These are phyloP conservation scores for Etheostoma spectabile DNA, from an alignment of 2,113 vertebrate species.

Conservation along the genomic window DNA sequence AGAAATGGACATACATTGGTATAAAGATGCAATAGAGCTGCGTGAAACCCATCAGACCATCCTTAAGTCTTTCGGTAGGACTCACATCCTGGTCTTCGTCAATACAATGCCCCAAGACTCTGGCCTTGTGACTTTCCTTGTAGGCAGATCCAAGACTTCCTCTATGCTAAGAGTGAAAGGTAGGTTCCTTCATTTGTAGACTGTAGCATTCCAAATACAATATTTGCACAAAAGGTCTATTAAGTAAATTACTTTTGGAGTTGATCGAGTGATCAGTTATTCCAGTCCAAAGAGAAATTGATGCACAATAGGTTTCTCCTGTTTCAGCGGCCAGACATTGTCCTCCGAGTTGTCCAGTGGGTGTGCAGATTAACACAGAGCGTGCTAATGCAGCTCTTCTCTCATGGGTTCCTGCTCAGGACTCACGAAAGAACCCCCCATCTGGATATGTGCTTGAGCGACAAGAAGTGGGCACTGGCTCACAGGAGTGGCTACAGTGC, in stretches of 20 bases:
- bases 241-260: background rate
- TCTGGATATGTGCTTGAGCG: constrained; percentile 91
- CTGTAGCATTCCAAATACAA: background rate
- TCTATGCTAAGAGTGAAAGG: constrained; percentile 96
- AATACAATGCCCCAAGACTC: constrained; percentile 93
- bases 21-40: constrained; percentile 89
- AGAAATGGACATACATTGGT: constrained; percentile 91
- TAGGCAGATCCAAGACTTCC: constrained; percentile 91
- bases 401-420: constrained; percentile 89
- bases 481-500: constrained; percentile 93
- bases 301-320: constrained; percentile 14
- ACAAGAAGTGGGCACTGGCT: constrained; percentile 87
- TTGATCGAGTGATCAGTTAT: background rate
- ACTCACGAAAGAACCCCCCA: constrained; percentile 85
- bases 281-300: background rate
- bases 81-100: constrained; percentile 94
- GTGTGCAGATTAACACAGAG: constrained; percentile 89
- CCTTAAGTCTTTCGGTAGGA: constrained; percentile 93
- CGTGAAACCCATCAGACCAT: constrained; percentile 87
- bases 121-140: constrained; percentile 90
- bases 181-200: constrained; percentile 64
- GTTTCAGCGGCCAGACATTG: constrained; percentile 87
- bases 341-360: constrained; percentile 88
- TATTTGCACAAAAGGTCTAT: background rate
- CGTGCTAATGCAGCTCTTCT: constrained; percentile 90